Evolutionary conservation across 2,888 invertebrate species (phyloP), one percentile per base, ranked within the genome.

Genomic region (Rhagonycha lutea): DNA sequence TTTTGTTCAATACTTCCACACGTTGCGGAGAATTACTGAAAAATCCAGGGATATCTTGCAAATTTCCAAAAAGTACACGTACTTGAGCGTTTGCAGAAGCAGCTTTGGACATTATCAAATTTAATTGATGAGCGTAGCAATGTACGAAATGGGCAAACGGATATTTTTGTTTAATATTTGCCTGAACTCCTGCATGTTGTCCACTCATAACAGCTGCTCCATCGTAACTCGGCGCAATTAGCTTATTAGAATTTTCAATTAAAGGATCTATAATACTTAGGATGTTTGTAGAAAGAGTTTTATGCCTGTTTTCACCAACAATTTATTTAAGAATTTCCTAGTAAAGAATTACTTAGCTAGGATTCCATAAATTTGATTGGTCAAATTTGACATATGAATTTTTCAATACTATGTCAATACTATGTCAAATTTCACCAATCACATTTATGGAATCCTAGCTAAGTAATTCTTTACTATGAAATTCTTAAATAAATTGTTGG

Each of bases 201-300:
- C 60, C 32, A 69, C 79, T 82, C 81, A 84, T 80, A 23, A 80
- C 80, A 14, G 79, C 68, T 32, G 83, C 82, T 29, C 83, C 83
- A 75, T 84, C 83, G 70, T 82, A 84, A 61, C 78, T 80, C 69
- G 83, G 84, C 14, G 81, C 81, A 68, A 84, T 82, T 68, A 83
- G 75, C 78, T 84, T 83, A 61, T 77, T 67, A 60, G 70, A 67
- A 77, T 14, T 73, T 79, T 65, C 68, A 78, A 77, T 24, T 60
- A 79, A 26, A 63, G 73, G 67, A 18, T 80, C 14, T 32, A 83
- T 61, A 73, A 73, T 26, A 26, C 26, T 26, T 26, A 26, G 26
- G 26, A 26, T 26, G 26, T 26, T 26, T 26, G 26, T 26, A 26
- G 26, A 26, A 26, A 26, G 26, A 26, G 26, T 26, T 26, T n/a